Evolutionary conservation across 2,888 invertebrate species (phyloP).

Genomic region (Eurois occulta): DNA sequence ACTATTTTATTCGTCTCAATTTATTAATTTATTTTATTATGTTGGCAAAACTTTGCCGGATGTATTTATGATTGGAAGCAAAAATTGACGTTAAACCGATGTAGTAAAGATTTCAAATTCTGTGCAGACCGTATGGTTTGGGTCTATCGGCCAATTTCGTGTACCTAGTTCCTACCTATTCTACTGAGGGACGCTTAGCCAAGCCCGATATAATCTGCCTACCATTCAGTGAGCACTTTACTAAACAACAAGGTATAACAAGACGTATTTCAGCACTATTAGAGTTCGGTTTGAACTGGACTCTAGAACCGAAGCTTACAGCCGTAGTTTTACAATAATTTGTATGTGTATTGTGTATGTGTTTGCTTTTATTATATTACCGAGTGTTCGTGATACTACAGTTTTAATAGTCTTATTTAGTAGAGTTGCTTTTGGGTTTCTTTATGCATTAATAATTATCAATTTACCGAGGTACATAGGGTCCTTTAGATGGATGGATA

Average conservation of each 20-base stretch:
- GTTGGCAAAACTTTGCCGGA: neutral
- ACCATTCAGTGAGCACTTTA: neutral
- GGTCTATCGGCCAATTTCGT: neutral
- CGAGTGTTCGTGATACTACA: neutral
- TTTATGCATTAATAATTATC: neutral
- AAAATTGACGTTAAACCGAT: neutral
- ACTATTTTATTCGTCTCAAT: too few relatives aligned
- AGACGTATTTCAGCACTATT: neutral
- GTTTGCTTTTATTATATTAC: constrained; percentile 22
- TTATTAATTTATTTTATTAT: too few relatives aligned
- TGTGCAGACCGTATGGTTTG: neutral
- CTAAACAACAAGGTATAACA: constrained; percentile 13
- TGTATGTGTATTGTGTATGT: neutral
- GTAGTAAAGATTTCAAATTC: neutral
- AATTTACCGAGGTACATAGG: neutral
- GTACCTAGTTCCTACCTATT: neutral
- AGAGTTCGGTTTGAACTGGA: neutral
- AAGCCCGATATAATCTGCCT: constrained; percentile 25
- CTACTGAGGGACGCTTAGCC: neutral
- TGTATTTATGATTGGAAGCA: neutral
- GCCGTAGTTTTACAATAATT: neutral
- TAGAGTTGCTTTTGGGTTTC: constrained; percentile 30
- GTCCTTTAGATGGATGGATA: neutral
- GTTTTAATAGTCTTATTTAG: constrained; percentile 11
- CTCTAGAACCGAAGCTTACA: neutral